Evolutionary conservation across 2,113 vertebrate species (phyloP), one percentile per base, ranked within the genome.

Genomic region (Ailurus styani): DNA sequence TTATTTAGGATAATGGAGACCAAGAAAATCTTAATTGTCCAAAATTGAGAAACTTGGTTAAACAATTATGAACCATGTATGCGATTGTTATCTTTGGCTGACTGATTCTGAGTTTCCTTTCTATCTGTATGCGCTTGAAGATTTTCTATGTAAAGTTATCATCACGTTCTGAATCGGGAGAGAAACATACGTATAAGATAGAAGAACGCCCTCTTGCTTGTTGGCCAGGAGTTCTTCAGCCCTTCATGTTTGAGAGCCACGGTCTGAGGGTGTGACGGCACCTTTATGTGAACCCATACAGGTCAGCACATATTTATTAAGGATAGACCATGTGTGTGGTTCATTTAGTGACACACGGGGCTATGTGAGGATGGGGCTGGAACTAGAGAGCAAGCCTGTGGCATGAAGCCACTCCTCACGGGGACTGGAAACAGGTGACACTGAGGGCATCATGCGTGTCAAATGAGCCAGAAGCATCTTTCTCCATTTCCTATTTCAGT

Each of bases 221-320:
- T 6, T 12, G 7, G 25, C 14, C 12, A 14, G 40, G 6, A n/a
- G 37, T 10, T 34, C 47, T 47, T 37, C 50, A 15, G 70, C 25
- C 25, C 27, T 34, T 7, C 9, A 7, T 1, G 37, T 42, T 9
- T 40, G 13, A 0, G 21, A 50, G 27, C 45, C 6, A 1, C 1
- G 21, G 6, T 34, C 50, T 52, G 72, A 18, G 27, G 5, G 5
- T 6, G 8, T 12, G 62, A 31, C 10, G 25, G 4, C 9, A 13
- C 6, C 72, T 20, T 37, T 6, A 1, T 0, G 0, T 1, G 70
- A 3, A 66, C 18, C 55, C 0, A 0, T 0, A 3, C 25, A 42
- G 8, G 23, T 9, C 12, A 57, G 45, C 85, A 25, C 20, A 25
- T 0, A 4, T 0, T 3, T 31, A 9, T 9, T 50, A 12, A 15